Conservation (phyloP, 2,113 vertebrate genomes). For the Acanthisitta chloris region DNA sequence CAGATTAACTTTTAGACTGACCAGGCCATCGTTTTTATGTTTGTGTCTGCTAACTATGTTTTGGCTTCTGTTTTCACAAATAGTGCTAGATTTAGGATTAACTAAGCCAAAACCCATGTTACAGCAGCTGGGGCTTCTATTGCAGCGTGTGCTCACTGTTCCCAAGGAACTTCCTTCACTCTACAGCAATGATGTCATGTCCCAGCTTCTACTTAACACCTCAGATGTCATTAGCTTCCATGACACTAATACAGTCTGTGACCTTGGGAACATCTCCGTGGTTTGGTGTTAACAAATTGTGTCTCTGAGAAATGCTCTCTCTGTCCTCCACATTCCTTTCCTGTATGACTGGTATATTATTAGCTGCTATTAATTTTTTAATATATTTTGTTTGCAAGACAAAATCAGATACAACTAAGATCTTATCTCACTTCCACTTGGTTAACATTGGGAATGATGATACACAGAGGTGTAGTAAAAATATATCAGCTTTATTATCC, state of each 20-base stretch:
- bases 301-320: background rate
- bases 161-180: background rate
- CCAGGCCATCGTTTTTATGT: background rate
- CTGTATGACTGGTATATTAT: background rate
- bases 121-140: background rate
- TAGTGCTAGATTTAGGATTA: background rate
- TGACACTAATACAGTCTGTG: background rate
- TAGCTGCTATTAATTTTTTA: background rate
- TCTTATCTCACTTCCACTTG: background rate
- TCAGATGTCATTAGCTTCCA: background rate
- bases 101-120: background rate
- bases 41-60: background rate
- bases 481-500: background rate
- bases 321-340: rapidly evolving
- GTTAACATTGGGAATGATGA: background rate
- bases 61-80: background rate
- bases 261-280: background rate
- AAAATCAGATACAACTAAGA: background rate
- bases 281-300: background rate
- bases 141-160: background rate
- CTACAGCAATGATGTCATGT: background rate
- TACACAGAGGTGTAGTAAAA: background rate
- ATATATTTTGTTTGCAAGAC: background rate
- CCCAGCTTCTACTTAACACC: background rate
- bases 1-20: background rate